These are phyloP conservation scores for Dysdera silvatica DNA, from an alignment of 1,140 invertebrate species.

Conservation along the genomic window DNA sequence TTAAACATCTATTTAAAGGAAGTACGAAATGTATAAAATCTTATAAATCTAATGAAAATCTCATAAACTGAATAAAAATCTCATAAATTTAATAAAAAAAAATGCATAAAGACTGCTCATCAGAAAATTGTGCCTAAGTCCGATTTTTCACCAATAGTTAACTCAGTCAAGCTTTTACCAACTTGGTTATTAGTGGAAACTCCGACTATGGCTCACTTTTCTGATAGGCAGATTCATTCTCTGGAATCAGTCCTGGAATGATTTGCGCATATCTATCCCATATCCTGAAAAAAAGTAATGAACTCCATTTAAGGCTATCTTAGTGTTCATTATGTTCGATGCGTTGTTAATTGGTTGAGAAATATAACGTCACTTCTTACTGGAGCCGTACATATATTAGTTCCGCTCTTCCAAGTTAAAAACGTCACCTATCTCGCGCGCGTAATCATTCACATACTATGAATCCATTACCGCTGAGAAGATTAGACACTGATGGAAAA, in stretches of 20 bases:
- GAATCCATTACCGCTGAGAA: too few species aligned
- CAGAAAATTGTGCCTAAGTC: background rate
- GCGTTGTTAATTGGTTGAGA: too few species aligned
- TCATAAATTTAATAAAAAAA: background rate
- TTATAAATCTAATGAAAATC: background rate
- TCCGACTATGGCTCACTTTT: too few species aligned
- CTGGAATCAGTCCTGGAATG: too few species aligned
- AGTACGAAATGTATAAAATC: background rate
- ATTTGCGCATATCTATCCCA: too few species aligned
- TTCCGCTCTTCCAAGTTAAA: too few species aligned
- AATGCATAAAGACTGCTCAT: background rate
- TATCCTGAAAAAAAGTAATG: too few species aligned
- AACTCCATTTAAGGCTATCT: too few species aligned
- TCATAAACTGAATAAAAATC: background rate
- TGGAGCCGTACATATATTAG: too few species aligned
- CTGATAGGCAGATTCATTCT: too few species aligned
- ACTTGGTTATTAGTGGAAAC: background rate
- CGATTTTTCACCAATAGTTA: background rate
- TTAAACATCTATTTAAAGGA: constrained; percentile 16
- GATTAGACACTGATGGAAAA: background rate
- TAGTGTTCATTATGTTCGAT: too few species aligned
- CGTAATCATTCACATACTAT: background rate
- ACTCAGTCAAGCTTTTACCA: background rate
- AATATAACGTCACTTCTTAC: too few species aligned
- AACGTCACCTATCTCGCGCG: background rate